Percentiles rank a stretch among this genome's conserved stretches.
Conservation (phyloP, 1,140 invertebrate species). For the Paraescarpia echinospica region DNA sequence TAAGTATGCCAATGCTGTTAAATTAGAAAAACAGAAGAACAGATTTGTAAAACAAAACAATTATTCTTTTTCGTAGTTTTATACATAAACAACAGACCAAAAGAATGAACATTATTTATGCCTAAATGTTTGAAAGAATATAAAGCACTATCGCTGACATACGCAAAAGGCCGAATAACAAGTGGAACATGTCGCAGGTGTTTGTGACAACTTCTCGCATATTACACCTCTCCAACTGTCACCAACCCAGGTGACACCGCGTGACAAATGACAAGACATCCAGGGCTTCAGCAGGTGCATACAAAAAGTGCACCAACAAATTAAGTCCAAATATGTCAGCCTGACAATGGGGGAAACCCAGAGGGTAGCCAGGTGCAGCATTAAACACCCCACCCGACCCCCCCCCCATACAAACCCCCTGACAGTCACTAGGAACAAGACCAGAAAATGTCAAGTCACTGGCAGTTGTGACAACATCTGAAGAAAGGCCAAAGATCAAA, state of each 20-base stretch:
- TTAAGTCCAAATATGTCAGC: background rate
- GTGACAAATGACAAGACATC: background rate
- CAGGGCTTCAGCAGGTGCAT: background rate
- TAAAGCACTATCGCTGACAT: background rate
- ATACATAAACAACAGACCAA: background rate
- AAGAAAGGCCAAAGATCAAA: background rate
- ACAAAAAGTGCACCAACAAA: background rate
- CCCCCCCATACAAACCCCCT: background rate
- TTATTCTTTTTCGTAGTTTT: background rate
- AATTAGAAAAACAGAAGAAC: background rate
- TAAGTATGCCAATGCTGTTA: background rate
- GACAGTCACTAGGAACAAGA: background rate
- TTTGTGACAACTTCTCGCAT: background rate
- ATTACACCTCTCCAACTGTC: background rate
- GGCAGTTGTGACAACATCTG: no score
- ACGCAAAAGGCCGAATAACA: background rate
- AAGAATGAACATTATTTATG: background rate
- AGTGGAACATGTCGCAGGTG: background rate
- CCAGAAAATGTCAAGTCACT: background rate
- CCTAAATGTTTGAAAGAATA: background rate
- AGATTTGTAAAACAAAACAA: background rate
- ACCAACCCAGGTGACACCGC: background rate
- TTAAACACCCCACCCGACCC: background rate
- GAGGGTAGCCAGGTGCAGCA: background rate
- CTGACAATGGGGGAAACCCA: background rate